These are phyloP conservation scores for Hemithea aestivaria DNA, from an alignment of 2,888 invertebrate genomes.

Conservation along the genomic window DNA sequence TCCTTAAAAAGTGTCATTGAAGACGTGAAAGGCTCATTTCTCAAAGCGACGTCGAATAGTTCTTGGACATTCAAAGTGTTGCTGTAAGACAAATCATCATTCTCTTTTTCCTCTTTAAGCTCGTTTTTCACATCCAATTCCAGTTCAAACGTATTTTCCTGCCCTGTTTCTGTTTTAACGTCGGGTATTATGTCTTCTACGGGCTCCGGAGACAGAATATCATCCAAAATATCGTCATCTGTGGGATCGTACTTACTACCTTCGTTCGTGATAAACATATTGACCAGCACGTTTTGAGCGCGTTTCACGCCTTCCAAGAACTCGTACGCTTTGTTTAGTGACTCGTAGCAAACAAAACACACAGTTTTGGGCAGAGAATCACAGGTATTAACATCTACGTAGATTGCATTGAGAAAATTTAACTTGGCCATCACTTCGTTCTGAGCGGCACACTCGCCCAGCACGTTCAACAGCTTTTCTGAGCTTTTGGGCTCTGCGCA, in stretches of 20 bases:
- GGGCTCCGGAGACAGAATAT: constrained; percentile 35
- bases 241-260: constrained; percentile 38
- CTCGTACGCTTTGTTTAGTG: constrained; percentile 55
- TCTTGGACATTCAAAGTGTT: constrained; percentile 51
- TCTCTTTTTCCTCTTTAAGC: constrained; percentile 50
- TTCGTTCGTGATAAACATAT: constrained; percentile 36
- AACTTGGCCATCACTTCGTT: constrained; percentile 49
- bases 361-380: constrained; percentile 56
- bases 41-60: constrained; percentile 55
- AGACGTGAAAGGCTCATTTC: constrained; percentile 39
- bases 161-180: constrained; percentile 33
- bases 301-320: constrained; percentile 52
- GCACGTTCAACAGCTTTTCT: constrained; percentile 51
- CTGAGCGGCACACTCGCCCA: constrained; percentile 40
- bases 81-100: constrained; percentile 8
- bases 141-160: constrained; percentile 3
- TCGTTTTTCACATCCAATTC: constrained; percentile 48
- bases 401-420: constrained; percentile 56
- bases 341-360: constrained; percentile 60
- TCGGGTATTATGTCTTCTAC: constrained; percentile 26
- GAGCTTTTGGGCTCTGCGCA: constrained; percentile 54
- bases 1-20: constrained; percentile 58
- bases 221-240: constrained; percentile 55
- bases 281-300: constrained; percentile 47
- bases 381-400: constrained; percentile 50